Evolutionary conservation across 2,797 vertebrate genomes (phyloP).

Genomic region (Mus minutoides): DNA sequence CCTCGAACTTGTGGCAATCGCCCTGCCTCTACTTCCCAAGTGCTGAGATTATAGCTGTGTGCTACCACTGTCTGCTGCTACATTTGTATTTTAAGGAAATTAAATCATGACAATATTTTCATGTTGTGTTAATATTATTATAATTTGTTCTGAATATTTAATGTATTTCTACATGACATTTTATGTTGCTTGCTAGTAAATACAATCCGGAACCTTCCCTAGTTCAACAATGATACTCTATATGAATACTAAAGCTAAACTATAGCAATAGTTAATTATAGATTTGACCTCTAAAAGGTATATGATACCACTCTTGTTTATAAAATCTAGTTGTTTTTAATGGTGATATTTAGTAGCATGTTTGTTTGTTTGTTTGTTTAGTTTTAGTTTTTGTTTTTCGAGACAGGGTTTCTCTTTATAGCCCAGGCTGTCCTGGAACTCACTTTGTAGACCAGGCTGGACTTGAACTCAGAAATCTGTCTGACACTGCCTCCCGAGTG

Average conservation of each 20-base stretch:
- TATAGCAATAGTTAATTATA: not conserved
- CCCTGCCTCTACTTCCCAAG: not conserved
- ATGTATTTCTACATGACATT: not conserved
- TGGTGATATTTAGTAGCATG: not conserved
- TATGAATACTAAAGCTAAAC: slow-evolving; percentile 27
- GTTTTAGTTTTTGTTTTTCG: no score
- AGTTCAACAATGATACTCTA: not conserved
- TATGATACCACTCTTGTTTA: not conserved
- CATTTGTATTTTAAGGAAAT: slow-evolving; percentile 42
- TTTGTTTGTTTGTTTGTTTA: no score
- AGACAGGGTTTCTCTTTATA: no score
- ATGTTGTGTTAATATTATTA: slow-evolving; percentile 20
- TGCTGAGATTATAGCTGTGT: not conserved
- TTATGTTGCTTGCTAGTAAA: slow-evolving; percentile 25
- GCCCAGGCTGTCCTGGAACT: no score
- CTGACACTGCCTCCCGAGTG: no score
- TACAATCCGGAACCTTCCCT: not conserved
- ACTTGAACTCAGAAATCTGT: no score
- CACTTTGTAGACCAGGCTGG: no score
- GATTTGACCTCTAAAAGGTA: not conserved
- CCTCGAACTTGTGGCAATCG: not conserved
- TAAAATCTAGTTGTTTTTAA: slow-evolving; percentile 39
- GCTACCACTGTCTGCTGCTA: not conserved
- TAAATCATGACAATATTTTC: slow-evolving; percentile 46
- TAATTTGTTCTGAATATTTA: slow-evolving; percentile 8